Base-by-base conservation (phyloP, 2,888 invertebrate genomes). In the Margaritifera margaritifera region DNA sequence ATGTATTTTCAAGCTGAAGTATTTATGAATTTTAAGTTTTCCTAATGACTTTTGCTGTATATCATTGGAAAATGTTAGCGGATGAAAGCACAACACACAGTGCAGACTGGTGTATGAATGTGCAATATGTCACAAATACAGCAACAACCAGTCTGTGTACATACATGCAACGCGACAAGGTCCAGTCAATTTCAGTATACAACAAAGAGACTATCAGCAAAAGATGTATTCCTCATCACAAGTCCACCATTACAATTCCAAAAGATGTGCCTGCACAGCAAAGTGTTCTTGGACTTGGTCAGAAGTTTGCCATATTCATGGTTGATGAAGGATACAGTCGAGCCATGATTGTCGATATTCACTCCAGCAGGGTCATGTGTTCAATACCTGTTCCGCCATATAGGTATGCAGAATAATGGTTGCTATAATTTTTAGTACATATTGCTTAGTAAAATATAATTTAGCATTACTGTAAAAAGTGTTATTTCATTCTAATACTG, bases 71-170 rank as follows among this genome's bases (percentile, higher is more conserved):
- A n/a, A n/a, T n/a, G n/a, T n/a, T n/a, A n/a, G 69, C 74, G 15
- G 64, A 68, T 20, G 73, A 73, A 11, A 74, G 73, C 61, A 69
- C 74, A 6, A 73, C 73, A 24, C 69, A 71, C 54, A 68, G 64
- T 18, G 65, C 73, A 50, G 76, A 76, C 61, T 76, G 76, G 76
- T 76, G 76, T 59, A 74, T 73, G 71, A 69, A 69, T 62, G 73
- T 72, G 4, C 76, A 71, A 11, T 62, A 62, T 56, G 57, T 66
- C 25, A 68, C 69, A 15, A 62, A 63, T 5, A 55, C 58, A 11
- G 58, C 53, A 52, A 66, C 63, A 24, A 56, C 69, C 8, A 66
- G 65, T 63, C 71, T 76, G 22, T 73, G 76, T 58, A 73, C 68
- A 18, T 76, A 68, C 69, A 73, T 66, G 51, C 65, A 76, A 62